These are phyloP conservation scores for Actias luna DNA, from an alignment of 2,888 invertebrate species.

Conservation along the genomic window DNA sequence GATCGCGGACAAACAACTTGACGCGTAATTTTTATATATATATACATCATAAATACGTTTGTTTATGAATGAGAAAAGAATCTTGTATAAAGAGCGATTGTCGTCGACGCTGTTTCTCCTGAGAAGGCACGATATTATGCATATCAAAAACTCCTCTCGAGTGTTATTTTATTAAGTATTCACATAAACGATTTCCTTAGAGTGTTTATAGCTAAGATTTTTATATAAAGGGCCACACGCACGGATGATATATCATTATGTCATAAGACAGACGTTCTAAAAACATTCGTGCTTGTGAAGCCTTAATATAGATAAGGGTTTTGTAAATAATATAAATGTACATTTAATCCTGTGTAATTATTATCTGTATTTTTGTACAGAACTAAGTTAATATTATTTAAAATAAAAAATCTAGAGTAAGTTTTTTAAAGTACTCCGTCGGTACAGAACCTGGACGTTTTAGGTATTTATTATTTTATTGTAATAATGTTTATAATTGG, in stretches of 20 bases:
- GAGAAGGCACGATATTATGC: too few relatives aligned
- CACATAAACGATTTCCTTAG: background rate
- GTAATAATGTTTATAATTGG: background rate
- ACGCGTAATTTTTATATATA: too few relatives aligned
- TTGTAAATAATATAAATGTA: constrained; percentile 6
- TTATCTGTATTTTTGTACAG: constrained; percentile 6
- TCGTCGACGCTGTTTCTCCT: too few relatives aligned
- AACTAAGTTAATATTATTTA: background rate
- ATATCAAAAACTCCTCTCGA: background rate
- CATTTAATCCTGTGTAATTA: constrained; percentile 9
- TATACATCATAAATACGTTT: too few relatives aligned
- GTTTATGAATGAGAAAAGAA: too few relatives aligned
- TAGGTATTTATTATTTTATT: background rate
- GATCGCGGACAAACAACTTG: too few relatives aligned
- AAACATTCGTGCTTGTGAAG: background rate
- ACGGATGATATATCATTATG: background rate
- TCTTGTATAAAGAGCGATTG: too few relatives aligned
- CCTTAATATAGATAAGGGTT: background rate
- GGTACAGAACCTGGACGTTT: background rate
- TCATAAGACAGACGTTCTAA: background rate
- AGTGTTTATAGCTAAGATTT: background rate
- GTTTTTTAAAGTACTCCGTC: background rate
- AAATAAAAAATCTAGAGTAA: background rate
- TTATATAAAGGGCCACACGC: background rate
- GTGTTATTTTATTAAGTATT: background rate